A percentile compares a stretch with the other conserved stretches of the same genome.
Conservation (phyloP, 2,888 invertebrate genomes). For the Volucella inanis region DNA sequence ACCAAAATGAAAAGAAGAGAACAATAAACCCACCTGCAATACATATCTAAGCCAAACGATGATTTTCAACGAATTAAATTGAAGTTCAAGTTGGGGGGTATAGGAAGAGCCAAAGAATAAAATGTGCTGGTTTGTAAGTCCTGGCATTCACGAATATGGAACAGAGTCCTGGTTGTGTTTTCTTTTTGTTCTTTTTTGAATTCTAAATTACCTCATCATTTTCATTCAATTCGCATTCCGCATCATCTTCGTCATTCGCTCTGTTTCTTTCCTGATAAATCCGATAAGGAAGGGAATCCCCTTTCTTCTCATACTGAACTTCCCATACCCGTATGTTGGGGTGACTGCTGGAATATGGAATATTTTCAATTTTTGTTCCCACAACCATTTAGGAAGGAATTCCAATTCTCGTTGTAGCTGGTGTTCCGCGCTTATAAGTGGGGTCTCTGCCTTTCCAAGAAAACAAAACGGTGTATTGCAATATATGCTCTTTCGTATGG, state of each 20-base stretch:
- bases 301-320: neutral
- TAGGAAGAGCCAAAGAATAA: neutral
- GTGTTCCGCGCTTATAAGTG: constrained; percentile 2
- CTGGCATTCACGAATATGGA: constrained; percentile 9
- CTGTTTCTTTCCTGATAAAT: no score
- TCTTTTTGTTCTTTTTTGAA: neutral
- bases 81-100: constrained; percentile 27
- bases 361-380: constrained; percentile 17
- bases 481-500: neutral
- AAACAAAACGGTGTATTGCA: constrained; percentile 16
- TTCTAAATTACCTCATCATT: constrained; percentile 33
- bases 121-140: constrained; percentile 36
- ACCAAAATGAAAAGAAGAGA: neutral
- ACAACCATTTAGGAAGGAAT: neutral
- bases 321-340: neutral
- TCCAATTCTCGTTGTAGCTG: constrained; percentile 16
- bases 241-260: constrained; percentile 1
- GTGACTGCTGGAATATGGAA: constrained; percentile 1
- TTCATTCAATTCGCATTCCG: constrained; percentile 27
- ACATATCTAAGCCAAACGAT: constrained; percentile 45
- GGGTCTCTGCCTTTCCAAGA: neutral
- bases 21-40: neutral
- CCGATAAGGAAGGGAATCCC: no score
- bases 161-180: neutral
- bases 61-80: constrained; percentile 63